These are phyloP conservation scores for Callipepla squamata DNA, from an alignment of 2,113 vertebrate genomes.

Conservation along the genomic window DNA sequence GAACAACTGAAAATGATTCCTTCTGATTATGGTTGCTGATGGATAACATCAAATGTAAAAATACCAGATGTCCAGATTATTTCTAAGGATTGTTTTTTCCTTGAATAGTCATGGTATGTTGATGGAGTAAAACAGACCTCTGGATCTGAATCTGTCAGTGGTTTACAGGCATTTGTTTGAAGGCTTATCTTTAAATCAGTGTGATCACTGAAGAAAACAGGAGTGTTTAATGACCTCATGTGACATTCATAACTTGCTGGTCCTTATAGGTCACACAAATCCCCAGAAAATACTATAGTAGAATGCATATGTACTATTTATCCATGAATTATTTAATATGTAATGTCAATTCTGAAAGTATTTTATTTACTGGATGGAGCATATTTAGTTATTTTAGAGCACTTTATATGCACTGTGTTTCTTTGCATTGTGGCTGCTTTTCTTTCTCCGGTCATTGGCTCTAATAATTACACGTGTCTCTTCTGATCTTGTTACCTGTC, in stretches of 20 bases:
- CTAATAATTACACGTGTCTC: neutral
- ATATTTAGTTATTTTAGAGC: neutral
- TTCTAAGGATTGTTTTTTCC: neutral
- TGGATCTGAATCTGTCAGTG: neutral
- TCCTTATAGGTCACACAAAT: neutral
- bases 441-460: neutral
- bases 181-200: neutral
- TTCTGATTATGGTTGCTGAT: constrained; percentile 1
- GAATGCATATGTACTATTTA: neutral
- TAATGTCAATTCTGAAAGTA: neutral
- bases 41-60: neutral
- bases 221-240: neutral
- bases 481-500: neutral
- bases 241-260: neutral
- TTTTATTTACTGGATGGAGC: neutral
- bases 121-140: neutral
- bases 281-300: neutral
- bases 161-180: neutral
- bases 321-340: neutral
- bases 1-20: neutral
- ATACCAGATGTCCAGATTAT: neutral
- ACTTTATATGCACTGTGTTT: neutral
- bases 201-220: neutral
- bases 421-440: neutral
- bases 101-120: neutral